Evolutionary conservation across 2,113 vertebrate species (phyloP), one percentile per base, ranked within the genome.

Genomic region (Neolamprologus ventralis): DNA sequence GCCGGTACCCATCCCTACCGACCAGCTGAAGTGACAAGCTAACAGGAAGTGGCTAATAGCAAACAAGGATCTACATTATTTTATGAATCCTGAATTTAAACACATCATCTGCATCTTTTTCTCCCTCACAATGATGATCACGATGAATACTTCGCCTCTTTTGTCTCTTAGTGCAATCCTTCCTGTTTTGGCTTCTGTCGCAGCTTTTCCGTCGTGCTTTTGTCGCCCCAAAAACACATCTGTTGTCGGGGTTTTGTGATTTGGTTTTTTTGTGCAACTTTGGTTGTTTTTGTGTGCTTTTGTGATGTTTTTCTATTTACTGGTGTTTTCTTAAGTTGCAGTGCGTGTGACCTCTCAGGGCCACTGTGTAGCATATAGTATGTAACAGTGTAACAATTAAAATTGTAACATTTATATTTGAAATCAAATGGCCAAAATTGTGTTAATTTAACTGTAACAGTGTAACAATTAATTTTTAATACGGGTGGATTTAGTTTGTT

Each of bases 141-240:
- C 4, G 1, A n/a, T 35, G 6, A 63, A 35, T 35, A 11, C 31
- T 35, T 35, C 12, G 60, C 60, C 6, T 12, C 60, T 35, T 63
- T 63, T n/a, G 17, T 7, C 16, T 63, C 58, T 63, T 9, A 19
- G 16, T 63, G 26, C 57, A 33, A 3, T 60, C 26, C 14, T 60
- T 31, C 26, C 28, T 10, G 57, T 63, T 63, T 63, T 35, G 58
- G 16, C 58, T 65, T 37, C 60, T 1, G 0, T 37, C 3, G 6
- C 31, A 12, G 31, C 0, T 33, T 63, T 19, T 60, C 28, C 9
- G 1, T 63, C 1, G 1, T 3, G 31, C 31, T 63, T n/a, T 63
- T 23, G 23, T 23, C 23, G 23, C 23, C 23, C 23, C 23, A 23
- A n/a, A 65, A 65, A 65, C 60, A 65, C 3, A 0, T 3, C 17